phyloP scores from a whole-genome alignment of 2,797 vertebrate genomes.

The Takifugu ocellatus region DNA sequence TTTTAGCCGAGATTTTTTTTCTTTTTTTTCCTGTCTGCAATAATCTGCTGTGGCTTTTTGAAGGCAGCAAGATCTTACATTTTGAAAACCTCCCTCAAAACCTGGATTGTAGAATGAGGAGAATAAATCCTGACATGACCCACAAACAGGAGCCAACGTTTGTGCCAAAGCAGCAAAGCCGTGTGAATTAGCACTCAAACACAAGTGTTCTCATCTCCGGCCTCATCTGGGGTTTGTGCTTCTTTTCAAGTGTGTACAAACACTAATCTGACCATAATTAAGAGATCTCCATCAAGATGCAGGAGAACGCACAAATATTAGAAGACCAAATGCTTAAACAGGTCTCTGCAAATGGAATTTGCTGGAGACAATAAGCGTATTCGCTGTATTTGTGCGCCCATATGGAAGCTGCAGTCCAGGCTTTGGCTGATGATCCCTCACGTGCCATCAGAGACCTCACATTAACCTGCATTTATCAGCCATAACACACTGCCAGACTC shows the following conservation, averaged over 20 bases:
- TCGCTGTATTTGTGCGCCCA: neutral
- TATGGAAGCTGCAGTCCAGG: neutral
- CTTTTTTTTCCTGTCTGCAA: neutral
- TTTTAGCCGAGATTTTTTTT: constrained; percentile 29
- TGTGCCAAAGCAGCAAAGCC: constrained; percentile 41
- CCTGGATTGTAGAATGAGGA: constrained; percentile 26
- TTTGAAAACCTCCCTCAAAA: constrained; percentile 29
- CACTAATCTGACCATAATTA: constrained; percentile 14
- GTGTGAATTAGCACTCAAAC: constrained; percentile 50
- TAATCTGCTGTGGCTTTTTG: neutral
- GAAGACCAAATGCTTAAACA: constrained; percentile 1
- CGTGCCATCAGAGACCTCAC: neutral
- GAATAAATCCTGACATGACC: constrained; percentile 32
- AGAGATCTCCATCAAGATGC: constrained; percentile 5
- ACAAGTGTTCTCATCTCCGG: constrained; percentile 26
- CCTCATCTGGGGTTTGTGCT: constrained; percentile 12
- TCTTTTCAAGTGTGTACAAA: constrained; percentile 27
- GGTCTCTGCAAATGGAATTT: constrained; percentile 6
- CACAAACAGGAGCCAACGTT: constrained; percentile 40
- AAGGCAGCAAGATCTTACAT: constrained; percentile 21
- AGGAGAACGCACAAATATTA: constrained; percentile 14
- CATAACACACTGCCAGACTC: constrained; percentile 4
- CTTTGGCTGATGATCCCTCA: neutral
- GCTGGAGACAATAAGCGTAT: constrained; percentile 13
- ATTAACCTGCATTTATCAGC: constrained; percentile 23